phyloP scores from a whole-genome alignment of 2,113 vertebrate genomes.

The Zootoca vivipara region DNA sequence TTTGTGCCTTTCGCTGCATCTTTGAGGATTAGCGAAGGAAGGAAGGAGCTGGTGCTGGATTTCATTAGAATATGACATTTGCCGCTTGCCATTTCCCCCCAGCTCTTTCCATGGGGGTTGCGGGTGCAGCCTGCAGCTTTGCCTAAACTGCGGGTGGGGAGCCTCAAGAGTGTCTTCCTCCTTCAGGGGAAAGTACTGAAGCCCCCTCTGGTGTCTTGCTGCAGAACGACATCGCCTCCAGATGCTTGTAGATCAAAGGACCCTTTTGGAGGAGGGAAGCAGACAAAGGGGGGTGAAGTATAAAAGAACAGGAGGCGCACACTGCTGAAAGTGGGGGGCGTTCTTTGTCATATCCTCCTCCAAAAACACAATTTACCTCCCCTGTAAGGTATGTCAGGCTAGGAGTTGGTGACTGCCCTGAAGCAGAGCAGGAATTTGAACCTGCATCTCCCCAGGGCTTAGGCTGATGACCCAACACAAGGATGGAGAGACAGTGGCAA shows the following conservation, averaged over 20 bases:
- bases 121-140: not conserved
- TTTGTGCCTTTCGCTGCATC: not conserved
- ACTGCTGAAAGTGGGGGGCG: too few species aligned
- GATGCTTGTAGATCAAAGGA: not conserved
- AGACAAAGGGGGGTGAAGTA: not conserved
- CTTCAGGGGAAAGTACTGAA: not conserved
- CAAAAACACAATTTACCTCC: not conserved
- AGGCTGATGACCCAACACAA: too few species aligned
- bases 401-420: not conserved
- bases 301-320: not conserved
- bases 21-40: not conserved
- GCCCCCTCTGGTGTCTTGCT: slow-evolving; percentile 28
- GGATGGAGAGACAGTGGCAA: too few species aligned
- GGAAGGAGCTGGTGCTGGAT: not conserved
- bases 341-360: not conserved
- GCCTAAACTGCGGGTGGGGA: not conserved
- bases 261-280: not conserved
- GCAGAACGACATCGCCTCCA: not conserved
- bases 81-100: too few species aligned
- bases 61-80: not conserved
- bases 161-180: not conserved
- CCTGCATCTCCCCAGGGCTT: not conserved
- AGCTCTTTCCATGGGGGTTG: not conserved
- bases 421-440: not conserved
- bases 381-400: not conserved